Conservation (phyloP, 2,888 invertebrate species). For the Uropetala carovei region DNA sequence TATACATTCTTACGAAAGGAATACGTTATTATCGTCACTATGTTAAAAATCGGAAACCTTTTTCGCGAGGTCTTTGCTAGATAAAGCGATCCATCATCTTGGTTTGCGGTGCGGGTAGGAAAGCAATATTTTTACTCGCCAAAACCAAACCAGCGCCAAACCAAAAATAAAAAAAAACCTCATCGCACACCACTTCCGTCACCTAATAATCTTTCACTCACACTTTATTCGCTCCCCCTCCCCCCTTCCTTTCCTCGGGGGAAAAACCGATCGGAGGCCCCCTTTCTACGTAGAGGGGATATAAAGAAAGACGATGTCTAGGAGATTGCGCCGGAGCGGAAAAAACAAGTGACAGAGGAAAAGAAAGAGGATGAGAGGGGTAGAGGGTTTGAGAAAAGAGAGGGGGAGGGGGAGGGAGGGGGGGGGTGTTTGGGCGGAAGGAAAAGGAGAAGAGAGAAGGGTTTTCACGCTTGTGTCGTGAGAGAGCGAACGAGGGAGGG, state of each 20-base stretch:
- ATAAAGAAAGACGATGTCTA: neutral
- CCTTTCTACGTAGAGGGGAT: neutral
- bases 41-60: too few species aligned
- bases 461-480: neutral
- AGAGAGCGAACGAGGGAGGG: neutral
- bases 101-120: neutral
- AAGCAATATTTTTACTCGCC: neutral
- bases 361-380: neutral
- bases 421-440: neutral
- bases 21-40: too few species aligned
- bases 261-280: neutral
- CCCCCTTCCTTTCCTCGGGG: too few species aligned
- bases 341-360: constrained; percentile 17
- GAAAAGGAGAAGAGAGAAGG: neutral
- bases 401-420: neutral
- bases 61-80: neutral
- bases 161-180: constrained; percentile 13
- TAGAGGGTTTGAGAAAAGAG: neutral
- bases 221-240: neutral
- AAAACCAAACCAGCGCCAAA: neutral
- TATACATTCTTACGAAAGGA: too few species aligned
- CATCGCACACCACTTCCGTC: constrained; percentile 28
- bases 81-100: constrained; percentile 17
- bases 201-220: constrained; percentile 46
- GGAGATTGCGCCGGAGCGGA: neutral